phyloP scores from a whole-genome alignment of 2,888 invertebrate genomes.

The Cremastobaeus sp. region DNA sequence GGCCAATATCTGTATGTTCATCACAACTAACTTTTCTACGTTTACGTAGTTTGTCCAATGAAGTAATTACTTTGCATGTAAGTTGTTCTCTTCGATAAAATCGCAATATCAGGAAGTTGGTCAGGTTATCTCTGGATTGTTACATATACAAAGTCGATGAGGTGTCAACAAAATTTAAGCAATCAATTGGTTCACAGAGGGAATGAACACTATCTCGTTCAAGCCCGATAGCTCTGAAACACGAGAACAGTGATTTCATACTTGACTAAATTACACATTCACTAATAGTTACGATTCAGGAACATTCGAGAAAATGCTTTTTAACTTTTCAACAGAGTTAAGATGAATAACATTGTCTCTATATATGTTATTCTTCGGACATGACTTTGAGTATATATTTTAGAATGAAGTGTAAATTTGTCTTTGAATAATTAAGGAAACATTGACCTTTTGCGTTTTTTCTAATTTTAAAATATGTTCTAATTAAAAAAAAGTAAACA shows the following conservation, averaged over 20 bases:
- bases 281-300: too few relatives aligned
- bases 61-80: conserved; percentile 34
- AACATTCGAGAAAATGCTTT: too few relatives aligned
- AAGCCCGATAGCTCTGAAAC: conserved; percentile 11
- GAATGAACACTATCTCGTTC: conserved; percentile 10
- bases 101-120: conserved; percentile 15
- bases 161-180: conserved; percentile 32
- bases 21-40: conserved; percentile 36
- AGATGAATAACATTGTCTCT: too few relatives aligned
- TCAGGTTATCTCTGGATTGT: conserved; percentile 20
- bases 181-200: conserved; percentile 15
- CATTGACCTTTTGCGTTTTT: too few relatives aligned
- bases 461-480: too few relatives aligned
- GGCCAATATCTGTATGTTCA: conserved; percentile 19
- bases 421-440: too few relatives aligned
- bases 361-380: too few relatives aligned
- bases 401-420: too few relatives aligned
- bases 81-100: conserved; percentile 33
- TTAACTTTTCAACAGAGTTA: too few relatives aligned
- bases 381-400: too few relatives aligned
- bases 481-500: neutral
- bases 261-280: neutral
- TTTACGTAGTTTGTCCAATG: conserved; percentile 33
- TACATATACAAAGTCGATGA: conserved; percentile 31
- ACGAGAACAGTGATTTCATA: conserved; percentile 9